Evolutionary conservation across 2,797 vertebrate genomes (phyloP).

Genomic region (Todus mexicanus): DNA sequence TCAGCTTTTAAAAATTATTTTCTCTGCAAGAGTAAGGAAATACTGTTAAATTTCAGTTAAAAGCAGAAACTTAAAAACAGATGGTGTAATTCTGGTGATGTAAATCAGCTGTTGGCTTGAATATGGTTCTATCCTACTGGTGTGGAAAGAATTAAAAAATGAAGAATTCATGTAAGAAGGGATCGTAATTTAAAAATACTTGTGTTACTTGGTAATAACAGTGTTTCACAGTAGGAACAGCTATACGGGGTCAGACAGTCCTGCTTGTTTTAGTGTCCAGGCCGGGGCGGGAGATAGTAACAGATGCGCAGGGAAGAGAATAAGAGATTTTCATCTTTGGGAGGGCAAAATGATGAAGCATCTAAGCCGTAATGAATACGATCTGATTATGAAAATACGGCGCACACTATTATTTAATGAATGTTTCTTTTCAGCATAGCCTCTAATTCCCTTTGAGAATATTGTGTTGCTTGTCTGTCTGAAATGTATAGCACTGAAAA

Average conservation of each 20-base stretch:
- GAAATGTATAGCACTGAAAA: not conserved
- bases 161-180: not conserved
- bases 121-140: fast-evolving
- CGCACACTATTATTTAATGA: not conserved
- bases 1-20: not conserved
- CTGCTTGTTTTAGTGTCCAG: not conserved
- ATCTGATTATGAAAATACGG: slow-evolving; percentile 4
- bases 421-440: not conserved
- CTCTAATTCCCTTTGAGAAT: not conserved
- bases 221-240: not conserved
- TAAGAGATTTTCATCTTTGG: not conserved
- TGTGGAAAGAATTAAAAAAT: not conserved
- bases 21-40: not conserved
- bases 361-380: not conserved
- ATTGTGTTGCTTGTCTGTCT: not conserved
- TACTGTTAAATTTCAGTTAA: not conserved
- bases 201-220: not conserved
- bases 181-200: not conserved
- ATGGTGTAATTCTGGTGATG: not conserved
- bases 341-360: not conserved
- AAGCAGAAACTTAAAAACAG: not conserved
- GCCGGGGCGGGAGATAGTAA: not conserved
- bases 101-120: not conserved
- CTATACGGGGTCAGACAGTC: not conserved
- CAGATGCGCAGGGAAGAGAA: not conserved